Percentiles rank a stretch among this genome's conserved stretches.
These are phyloP conservation scores for Echinarachnius parma DNA, from an alignment of 53 echinoderm and acorn worm species.

Conservation along the genomic window DNA sequence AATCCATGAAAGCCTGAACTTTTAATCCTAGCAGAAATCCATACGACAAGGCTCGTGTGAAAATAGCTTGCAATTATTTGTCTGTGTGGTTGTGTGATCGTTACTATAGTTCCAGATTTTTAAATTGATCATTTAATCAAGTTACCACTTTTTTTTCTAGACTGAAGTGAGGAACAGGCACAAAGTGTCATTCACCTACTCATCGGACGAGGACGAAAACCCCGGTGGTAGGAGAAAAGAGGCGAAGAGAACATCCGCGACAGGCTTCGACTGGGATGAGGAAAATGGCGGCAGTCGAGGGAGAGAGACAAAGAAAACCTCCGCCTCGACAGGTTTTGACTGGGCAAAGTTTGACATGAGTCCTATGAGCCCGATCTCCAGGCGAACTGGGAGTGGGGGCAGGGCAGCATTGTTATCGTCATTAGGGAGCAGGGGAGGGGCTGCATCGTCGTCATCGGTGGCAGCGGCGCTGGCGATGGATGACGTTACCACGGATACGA, in stretches of 20 bases:
- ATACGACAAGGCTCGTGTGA: no score
- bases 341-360: slow-evolving; percentile 24
- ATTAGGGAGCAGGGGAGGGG: not conserved
- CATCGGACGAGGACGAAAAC: slow-evolving; percentile 65
- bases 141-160: slow-evolving; percentile 21
- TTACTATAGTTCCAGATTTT: no score
- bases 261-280: not conserved
- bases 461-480: not conserved
- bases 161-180: slow-evolving; percentile 51
- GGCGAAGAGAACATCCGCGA: slow-evolving; percentile 43
- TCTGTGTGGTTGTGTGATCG: no score
- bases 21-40: no score
- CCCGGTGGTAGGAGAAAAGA: slow-evolving; percentile 28
- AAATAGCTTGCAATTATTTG: no score
- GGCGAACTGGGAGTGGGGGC: not conserved
- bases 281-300: no score
- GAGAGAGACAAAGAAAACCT: not conserved
- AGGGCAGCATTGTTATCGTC: not conserved
- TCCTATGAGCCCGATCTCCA: not conserved
- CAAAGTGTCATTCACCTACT: slow-evolving; percentile 56
- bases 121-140: no score
- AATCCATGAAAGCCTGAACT: no score
- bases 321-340: not conserved
- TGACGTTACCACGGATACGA: slow-evolving; percentile 44
- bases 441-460: not conserved